Conservation (phyloP, 2,888 invertebrate species). For the Embidobia sp. region DNA sequence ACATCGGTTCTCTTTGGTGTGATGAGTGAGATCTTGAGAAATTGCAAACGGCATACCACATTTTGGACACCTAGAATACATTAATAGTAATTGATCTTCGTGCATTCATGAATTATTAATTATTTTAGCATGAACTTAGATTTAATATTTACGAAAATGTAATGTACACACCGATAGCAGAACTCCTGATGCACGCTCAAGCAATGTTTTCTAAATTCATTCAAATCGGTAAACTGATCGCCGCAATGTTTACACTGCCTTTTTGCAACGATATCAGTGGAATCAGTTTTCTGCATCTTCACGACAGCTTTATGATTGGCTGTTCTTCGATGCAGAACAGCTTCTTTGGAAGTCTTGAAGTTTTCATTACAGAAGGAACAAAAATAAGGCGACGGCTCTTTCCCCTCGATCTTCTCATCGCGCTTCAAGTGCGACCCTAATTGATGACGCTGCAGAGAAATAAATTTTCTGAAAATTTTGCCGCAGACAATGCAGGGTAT, state of each 20-base stretch:
- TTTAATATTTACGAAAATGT: too few species aligned
- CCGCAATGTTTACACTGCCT: slow-evolving; percentile 86
- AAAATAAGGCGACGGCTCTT: slow-evolving; percentile 82
- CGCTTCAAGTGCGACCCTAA: slow-evolving; percentile 83
- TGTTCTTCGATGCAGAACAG: slow-evolving; percentile 86
- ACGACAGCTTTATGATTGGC: slow-evolving; percentile 85
- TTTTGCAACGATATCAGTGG: slow-evolving; percentile 58
- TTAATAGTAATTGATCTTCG: too few species aligned
- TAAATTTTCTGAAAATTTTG: slow-evolving; percentile 84
- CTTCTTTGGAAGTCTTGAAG: slow-evolving; percentile 85
- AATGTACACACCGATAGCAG: slow-evolving; percentile 86
- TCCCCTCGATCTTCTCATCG: slow-evolving; percentile 60
- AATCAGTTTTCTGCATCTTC: slow-evolving; percentile 70
- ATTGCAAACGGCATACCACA: slow-evolving; percentile 88
- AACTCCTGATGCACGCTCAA: slow-evolving; percentile 84
- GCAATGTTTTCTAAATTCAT: slow-evolving; percentile 85
- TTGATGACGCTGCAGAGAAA: slow-evolving; percentile 87
- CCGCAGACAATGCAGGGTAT: slow-evolving; percentile 85
- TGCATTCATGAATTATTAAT: too few species aligned
- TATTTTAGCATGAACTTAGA: too few species aligned
- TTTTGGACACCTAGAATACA: slow-evolving; percentile 84
- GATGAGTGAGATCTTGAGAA: slow-evolving; percentile 89
- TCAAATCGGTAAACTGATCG: slow-evolving; percentile 82
- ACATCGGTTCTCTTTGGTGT: slow-evolving; percentile 78
- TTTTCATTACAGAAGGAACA: slow-evolving; percentile 87